Evolutionary conservation across 2,888 invertebrate species (phyloP), one percentile per base, ranked within the genome.

Genomic region (Lasioglossum calceatum): DNA sequence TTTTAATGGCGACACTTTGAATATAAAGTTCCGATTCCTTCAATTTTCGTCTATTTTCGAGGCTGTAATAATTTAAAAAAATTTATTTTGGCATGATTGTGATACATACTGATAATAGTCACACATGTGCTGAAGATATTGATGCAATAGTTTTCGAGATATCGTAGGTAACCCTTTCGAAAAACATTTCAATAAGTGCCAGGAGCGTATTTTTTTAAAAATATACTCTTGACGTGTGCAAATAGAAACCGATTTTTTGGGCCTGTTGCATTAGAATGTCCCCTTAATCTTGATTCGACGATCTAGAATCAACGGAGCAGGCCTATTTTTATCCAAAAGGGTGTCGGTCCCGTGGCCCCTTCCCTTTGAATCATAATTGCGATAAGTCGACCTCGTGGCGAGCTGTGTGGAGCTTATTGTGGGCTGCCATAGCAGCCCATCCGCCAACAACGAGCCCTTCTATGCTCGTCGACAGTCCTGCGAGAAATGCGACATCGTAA

Each of bases 381-480:
- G 88, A 89, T 92, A 89, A 89, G 85, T 82, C 47, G 64, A 82
- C 76, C 70, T 12, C 82, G 44, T 19, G 39, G 67, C 79, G 78
- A 67, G 44, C 42, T 74, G 75, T 72, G 54, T 82, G 77, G 27
- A 36, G 75, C 32, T 42, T 77, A 76, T 77, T 78, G 67, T 84
- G 79, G 42, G 36, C 44, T 70, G 14, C 71, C 42, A 19, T 71
- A 36, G 14, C 64, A 27, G 77, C 44, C 85, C 79, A 84, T 70
- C 84, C 85, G 86, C 88, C 79, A 85, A 92, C 92, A 92, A 92
- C 84, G 88, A 83, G 81, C 78, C 85, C 85, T 89, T 90, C 91
- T 90, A 85, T 91, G 77, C 81, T 82, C 82, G 84, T 82, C 8
- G 72, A 42, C 58, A 42, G 73, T 23, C 4, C 23, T 4, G 58